Evolutionary conservation across 2,888 invertebrate genomes (phyloP).

Genomic region (Tenodera sinensis): DNA sequence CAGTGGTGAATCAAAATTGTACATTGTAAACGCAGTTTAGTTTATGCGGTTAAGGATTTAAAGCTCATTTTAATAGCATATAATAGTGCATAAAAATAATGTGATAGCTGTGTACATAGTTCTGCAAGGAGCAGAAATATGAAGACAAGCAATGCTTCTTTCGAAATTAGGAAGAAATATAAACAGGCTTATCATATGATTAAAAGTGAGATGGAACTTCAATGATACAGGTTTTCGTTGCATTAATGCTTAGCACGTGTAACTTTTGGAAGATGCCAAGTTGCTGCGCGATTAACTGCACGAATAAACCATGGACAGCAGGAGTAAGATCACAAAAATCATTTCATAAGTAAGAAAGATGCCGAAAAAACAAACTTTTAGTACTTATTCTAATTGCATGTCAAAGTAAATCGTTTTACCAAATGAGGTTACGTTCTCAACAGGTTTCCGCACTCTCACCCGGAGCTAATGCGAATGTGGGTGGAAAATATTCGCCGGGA

Average conservation of each 20-base stretch:
- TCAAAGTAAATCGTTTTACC: background rate
- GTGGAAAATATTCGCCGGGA: background rate
- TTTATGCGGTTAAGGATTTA: too few relatives aligned
- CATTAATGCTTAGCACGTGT: background rate
- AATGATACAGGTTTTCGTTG: background rate
- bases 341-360: background rate
- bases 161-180: too few relatives aligned
- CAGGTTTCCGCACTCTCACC: background rate
- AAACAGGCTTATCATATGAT: too few relatives aligned
- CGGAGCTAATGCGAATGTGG: background rate
- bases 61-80: too few relatives aligned
- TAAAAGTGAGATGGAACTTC: too few relatives aligned
- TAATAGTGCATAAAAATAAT: too few relatives aligned
- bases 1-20: too few relatives aligned
- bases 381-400: background rate
- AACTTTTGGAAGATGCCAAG: background rate
- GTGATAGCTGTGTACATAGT: too few relatives aligned
- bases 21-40: too few relatives aligned
- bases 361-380: background rate
- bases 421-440: background rate
- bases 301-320: background rate
- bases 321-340: background rate
- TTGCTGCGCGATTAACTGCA: background rate
- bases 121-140: too few relatives aligned
- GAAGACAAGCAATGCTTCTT: too few relatives aligned